phyloP scores from a whole-genome alignment of 1,140 invertebrate genomes.

The Agraylea sexmaculata region DNA sequence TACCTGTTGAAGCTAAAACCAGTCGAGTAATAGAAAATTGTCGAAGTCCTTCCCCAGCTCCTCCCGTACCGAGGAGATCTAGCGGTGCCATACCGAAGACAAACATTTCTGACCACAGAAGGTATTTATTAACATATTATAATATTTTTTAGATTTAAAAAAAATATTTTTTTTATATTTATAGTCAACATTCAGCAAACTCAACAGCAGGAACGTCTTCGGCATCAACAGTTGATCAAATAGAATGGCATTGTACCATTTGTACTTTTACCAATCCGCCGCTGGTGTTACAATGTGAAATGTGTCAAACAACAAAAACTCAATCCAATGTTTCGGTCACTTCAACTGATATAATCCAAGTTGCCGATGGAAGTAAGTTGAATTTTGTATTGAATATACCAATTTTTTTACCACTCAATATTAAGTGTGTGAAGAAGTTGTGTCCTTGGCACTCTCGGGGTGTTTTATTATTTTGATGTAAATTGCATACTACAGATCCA shows the following conservation, averaged over 20 bases:
- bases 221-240: not conserved
- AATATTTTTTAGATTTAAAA: not conserved
- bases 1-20: not conserved
- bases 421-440: too few relatives aligned
- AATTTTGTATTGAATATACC: not conserved
- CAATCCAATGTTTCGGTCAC: constrained; percentile 35
- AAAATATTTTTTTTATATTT: not conserved
- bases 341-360: constrained; percentile 20
- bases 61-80: constrained; percentile 11
- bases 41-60: constrained; percentile 14
- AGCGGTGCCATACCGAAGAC: constrained; percentile 7
- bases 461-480: too few relatives aligned
- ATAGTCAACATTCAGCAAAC: not conserved
- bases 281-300: constrained; percentile 59
- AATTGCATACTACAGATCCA: too few relatives aligned
- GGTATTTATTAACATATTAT: constrained; percentile 6
- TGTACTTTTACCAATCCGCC: constrained; percentile 74
- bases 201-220: too few relatives aligned
- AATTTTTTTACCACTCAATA: not conserved
- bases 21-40: constrained; percentile 2
- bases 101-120: constrained; percentile 7
- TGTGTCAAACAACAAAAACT: constrained; percentile 63
- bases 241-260: constrained; percentile 62
- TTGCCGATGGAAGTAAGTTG: constrained; percentile 13
- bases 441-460: too few relatives aligned